phyloP scores from a whole-genome alignment of 2,797 vertebrate species.

The Eulemur albifrons region DNA sequence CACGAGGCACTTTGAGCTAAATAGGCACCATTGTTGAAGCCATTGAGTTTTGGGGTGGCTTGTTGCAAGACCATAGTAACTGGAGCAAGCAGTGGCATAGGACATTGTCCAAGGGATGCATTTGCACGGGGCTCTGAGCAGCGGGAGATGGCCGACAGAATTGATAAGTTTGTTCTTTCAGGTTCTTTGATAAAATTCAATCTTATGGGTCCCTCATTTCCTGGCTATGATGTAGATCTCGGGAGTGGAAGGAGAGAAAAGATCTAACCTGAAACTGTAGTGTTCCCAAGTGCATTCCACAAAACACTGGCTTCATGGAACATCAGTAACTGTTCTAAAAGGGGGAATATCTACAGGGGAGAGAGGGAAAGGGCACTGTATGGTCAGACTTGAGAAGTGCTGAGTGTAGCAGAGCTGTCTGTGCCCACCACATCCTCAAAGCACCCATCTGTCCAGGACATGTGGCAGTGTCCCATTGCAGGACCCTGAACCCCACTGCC shows the following conservation, averaged over 20 bases:
- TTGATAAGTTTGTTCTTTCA: not conserved
- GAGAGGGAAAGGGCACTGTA: not conserved
- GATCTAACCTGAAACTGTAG: not conserved
- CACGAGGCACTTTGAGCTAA: not conserved
- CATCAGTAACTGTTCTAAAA: not conserved
- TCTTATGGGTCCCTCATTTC: no score
- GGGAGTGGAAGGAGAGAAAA: fast-evolving
- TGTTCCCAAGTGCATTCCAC: not conserved
- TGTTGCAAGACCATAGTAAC: not conserved
- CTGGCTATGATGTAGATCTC: not conserved
- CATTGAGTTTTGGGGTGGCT: not conserved
- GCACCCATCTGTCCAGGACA: no score
- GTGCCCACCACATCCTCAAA: no score
- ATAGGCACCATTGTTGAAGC: not conserved
- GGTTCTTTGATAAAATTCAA: not conserved
- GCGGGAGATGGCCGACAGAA: not conserved
- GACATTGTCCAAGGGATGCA: not conserved
- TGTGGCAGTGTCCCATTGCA: not conserved
- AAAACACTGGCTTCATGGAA: not conserved
- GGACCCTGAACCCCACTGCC: not conserved
- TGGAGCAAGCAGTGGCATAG: not conserved
- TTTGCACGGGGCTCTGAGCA: not conserved
- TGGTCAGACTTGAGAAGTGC: not conserved
- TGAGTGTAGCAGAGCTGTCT: not conserved
- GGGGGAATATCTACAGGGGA: not conserved